A percentile compares a stretch with the other conserved stretches of the same genome.
phyloP scores from a whole-genome alignment of 64 coral and sea anemone genomes.

The Stichodactyla mertensii region DNA sequence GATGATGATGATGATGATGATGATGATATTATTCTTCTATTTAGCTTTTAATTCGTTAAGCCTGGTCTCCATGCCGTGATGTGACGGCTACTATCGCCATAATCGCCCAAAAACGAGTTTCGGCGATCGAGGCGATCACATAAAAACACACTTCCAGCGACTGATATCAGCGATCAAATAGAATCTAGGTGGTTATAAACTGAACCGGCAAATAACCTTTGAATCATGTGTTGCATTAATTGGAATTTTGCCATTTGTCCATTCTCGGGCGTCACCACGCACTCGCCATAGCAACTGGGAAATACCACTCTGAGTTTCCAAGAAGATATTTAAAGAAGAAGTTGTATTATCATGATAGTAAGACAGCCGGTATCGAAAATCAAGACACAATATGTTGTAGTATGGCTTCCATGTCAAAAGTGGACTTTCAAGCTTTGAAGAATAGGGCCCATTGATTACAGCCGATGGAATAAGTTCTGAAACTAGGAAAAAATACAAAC shows the following conservation, averaged over 20 bases:
- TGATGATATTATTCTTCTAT: too few relatives aligned
- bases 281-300: background rate
- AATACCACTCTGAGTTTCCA: background rate
- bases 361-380: background rate
- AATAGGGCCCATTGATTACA: background rate
- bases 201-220: background rate
- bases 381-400: background rate
- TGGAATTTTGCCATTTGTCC: background rate
- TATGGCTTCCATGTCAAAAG: background rate
- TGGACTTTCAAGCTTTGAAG: background rate
- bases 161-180: too few relatives aligned
- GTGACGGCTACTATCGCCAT: too few relatives aligned
- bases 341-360: background rate
- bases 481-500: background rate
- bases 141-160: too few relatives aligned
- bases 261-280: background rate
- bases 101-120: too few relatives aligned
- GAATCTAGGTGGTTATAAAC: too few relatives aligned
- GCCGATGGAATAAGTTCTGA: background rate
- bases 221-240: background rate
- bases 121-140: too few relatives aligned
- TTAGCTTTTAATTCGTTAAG: too few relatives aligned
- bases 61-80: too few relatives aligned
- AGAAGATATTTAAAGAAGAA: background rate
- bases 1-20: too few relatives aligned